Conservation (phyloP, 1,140 invertebrate species). For the Drosophila lacertosa region DNA sequence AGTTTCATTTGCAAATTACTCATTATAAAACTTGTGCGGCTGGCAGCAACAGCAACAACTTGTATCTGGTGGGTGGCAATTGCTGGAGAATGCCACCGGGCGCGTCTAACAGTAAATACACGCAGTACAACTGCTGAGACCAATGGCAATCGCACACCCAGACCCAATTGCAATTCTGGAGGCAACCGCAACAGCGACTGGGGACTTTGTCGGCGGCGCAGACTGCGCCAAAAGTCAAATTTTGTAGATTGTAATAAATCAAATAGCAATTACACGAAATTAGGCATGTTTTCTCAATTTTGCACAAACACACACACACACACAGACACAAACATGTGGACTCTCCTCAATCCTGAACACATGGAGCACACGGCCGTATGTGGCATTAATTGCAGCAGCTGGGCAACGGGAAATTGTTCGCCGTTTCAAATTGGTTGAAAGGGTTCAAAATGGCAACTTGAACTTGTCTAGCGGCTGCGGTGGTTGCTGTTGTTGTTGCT, state of each 20-base stretch:
- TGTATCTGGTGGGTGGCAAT: slow-evolving; percentile 57
- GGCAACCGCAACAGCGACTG: slow-evolving; percentile 21
- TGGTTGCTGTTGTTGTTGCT: slow-evolving; percentile 40
- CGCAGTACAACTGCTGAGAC: slow-evolving; percentile 27
- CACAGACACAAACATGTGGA: not conserved
- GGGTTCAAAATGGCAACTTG: slow-evolving; percentile 77
- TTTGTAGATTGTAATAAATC: slow-evolving; percentile 83
- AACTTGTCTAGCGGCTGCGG: slow-evolving; percentile 64
- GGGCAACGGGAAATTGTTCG: slow-evolving; percentile 55
- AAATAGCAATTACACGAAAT: slow-evolving; percentile 84
- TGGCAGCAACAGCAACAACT: slow-evolving; percentile 18
- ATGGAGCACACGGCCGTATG: slow-evolving; percentile 50
- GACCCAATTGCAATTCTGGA: slow-evolving; percentile 13
- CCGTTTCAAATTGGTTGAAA: slow-evolving; percentile 72
- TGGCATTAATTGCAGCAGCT: slow-evolving; percentile 80
- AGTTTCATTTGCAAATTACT: slow-evolving; percentile 62
- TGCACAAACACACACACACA: slow-evolving; percentile 45
- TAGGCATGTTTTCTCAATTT: slow-evolving; percentile 84
- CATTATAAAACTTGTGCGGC: slow-evolving; percentile 68
- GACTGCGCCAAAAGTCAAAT: slow-evolving; percentile 83
- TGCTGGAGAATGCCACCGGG: slow-evolving; percentile 38
- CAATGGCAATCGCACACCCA: not conserved
- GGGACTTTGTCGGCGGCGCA: slow-evolving; percentile 58
- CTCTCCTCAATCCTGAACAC: slow-evolving; percentile 36
- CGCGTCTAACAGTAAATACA: slow-evolving; percentile 49